phyloP scores from a whole-genome alignment of 2,113 vertebrate species.

The Dipodomys spectabilis region DNA sequence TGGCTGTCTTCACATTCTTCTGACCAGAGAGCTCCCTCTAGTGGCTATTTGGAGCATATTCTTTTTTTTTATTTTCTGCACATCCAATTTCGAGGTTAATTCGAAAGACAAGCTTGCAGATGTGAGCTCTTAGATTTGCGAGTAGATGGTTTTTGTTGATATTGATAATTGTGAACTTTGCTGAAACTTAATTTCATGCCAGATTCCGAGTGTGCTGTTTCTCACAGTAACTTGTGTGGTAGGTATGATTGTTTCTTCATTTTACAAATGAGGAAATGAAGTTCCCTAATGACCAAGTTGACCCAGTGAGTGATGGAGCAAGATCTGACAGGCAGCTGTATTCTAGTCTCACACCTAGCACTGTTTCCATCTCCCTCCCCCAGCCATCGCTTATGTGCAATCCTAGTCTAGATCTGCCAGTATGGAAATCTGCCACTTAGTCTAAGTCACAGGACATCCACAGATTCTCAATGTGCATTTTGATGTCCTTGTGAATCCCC shows the following conservation, averaged over 20 bases:
- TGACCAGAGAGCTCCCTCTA: slow-evolving; percentile 70
- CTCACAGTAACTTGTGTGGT: background rate
- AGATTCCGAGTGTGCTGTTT: background rate
- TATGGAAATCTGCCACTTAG: background rate
- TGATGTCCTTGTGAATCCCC: background rate
- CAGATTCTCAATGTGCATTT: background rate
- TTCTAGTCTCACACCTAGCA: background rate
- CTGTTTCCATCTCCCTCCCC: accelerated
- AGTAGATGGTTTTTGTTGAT: background rate
- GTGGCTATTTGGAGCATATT: slow-evolving; percentile 14
- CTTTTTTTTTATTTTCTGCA: background rate
- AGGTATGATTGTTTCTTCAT: background rate
- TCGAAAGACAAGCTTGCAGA: background rate
- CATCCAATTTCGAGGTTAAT: background rate
- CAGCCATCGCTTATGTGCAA: accelerated
- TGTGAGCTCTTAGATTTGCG: background rate
- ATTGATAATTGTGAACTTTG: background rate
- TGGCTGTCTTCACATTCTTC: accelerated
- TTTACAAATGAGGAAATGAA: background rate
- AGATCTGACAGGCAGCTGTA: background rate
- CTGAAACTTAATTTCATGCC: background rate
- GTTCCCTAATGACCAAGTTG: background rate
- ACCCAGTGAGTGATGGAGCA: accelerated
- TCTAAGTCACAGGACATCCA: background rate
- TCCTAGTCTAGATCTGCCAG: background rate